Conservation (phyloP, 2,113 vertebrate genomes). For the Neolamprologus longior region DNA sequence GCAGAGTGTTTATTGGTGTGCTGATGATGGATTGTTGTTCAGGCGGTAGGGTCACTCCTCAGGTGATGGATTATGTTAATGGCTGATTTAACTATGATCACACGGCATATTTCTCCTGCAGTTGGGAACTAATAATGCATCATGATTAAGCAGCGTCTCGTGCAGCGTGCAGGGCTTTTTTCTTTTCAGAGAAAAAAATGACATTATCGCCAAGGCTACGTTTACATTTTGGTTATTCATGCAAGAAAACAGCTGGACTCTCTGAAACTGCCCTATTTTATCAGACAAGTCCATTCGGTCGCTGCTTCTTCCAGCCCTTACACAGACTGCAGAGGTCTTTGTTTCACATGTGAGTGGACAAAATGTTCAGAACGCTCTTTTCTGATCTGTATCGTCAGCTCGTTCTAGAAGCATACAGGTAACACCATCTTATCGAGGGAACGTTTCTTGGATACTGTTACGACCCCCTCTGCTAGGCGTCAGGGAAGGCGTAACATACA, state of each 20-base stretch:
- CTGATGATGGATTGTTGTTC: slow-evolving; percentile 20
- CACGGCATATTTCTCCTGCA: slow-evolving; percentile 3
- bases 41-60: background rate
- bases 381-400: background rate
- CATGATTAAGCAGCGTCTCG: background rate
- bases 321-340: background rate
- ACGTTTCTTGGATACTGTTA: background rate
- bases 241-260: background rate
- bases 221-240: background rate
- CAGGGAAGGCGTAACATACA: no score
- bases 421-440: background rate
- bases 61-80: slow-evolving; percentile 39
- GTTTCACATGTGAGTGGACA: background rate
- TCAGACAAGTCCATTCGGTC: fast-evolving
- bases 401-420: background rate
- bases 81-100: slow-evolving; percentile 16
- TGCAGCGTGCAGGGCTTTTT: background rate
- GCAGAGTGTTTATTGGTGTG: background rate
- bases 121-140: slow-evolving; percentile 18
- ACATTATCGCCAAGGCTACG: background rate
- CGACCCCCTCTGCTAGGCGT: no score
- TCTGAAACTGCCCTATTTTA: background rate
- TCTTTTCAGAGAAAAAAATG: background rate
- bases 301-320: background rate
- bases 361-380: background rate